phyloP scores from a whole-genome alignment of 2,797 vertebrate genomes.

The Lacerta viridis region DNA sequence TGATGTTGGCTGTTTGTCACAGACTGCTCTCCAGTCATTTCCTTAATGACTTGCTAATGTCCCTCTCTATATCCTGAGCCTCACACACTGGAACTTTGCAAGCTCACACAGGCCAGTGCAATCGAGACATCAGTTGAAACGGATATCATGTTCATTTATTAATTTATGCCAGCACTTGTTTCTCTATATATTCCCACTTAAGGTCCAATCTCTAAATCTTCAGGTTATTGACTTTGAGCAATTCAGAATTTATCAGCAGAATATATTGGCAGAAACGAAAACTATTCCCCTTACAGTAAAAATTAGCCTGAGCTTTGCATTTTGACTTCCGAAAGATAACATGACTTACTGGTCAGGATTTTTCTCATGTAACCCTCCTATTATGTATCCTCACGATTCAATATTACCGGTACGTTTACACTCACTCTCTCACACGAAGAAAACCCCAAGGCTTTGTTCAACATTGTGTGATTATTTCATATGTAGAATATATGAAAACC shows the following conservation, averaged over 20 bases:
- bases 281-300: slow-evolving; percentile 25
- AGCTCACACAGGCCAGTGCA: slow-evolving; percentile 5
- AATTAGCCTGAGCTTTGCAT: slow-evolving; percentile 42
- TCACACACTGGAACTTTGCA: slow-evolving; percentile 62
- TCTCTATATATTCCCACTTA: slow-evolving; percentile 46
- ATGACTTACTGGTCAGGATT: slow-evolving; percentile 39
- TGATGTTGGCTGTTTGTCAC: slow-evolving; percentile 71
- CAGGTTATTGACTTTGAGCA: slow-evolving; percentile 38
- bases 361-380: slow-evolving; percentile 24
- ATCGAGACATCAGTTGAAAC: slow-evolving; percentile 35
- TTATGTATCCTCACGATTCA: slow-evolving; percentile 30
- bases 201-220: slow-evolving; percentile 33
- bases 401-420: background rate
- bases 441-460: slow-evolving; percentile 44
- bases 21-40: slow-evolving; percentile 73
- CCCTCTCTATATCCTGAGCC: slow-evolving; percentile 67
- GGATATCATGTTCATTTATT: slow-evolving; percentile 31
- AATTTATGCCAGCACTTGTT: slow-evolving; percentile 41
- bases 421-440: slow-evolving; percentile 50
- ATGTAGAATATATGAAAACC: slow-evolving; percentile 57
- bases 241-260: slow-evolving; percentile 42
- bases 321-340: slow-evolving; percentile 26
- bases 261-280: slow-evolving; percentile 39
- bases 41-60: slow-evolving; percentile 82
- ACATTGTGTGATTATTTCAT: slow-evolving; percentile 48